A percentile compares a stretch with the other conserved stretches of the same genome.
phyloP scores from a whole-genome alignment of 1,140 invertebrate genomes.

The Eurosta solidaginis region DNA sequence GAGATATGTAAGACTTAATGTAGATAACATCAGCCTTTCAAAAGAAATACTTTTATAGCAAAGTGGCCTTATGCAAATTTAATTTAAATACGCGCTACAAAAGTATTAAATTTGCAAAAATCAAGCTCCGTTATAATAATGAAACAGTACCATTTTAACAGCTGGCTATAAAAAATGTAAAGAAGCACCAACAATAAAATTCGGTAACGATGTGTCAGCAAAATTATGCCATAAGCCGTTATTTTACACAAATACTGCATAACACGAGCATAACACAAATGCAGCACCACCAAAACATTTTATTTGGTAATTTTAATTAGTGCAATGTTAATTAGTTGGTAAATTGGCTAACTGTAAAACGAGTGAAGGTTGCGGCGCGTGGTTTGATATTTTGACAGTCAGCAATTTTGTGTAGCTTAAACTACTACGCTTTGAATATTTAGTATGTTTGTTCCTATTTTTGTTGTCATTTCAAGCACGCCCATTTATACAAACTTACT shows the following conservation, averaged over 20 bases:
- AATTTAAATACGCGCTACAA: too few species aligned
- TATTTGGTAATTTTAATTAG: conserved; percentile 29
- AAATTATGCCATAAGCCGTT: neutral
- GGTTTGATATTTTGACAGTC: neutral
- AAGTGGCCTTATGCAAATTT: too few species aligned
- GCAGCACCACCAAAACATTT: conserved; percentile 5
- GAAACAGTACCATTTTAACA: neutral
- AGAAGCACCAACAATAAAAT: neutral
- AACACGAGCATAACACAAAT: neutral
- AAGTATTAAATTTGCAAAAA: too few species aligned
- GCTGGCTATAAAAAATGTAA: neutral
- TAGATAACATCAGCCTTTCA: too few species aligned
- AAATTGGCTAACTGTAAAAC: conserved; percentile 23
- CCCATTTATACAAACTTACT: neutral
- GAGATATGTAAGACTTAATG: too few species aligned
- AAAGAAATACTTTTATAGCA: too few species aligned
- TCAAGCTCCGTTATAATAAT: too few species aligned
- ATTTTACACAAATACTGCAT: neutral
- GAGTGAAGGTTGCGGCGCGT: neutral
- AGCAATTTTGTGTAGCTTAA: conserved; percentile 12
- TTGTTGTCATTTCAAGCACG: neutral
- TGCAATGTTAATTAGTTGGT: conserved; percentile 13
- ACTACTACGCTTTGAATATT: neutral
- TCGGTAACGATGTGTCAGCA: neutral
- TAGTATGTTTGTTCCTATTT: neutral